Evolutionary conservation across 2,888 invertebrate species (phyloP), one percentile per base, ranked within the genome.

Genomic region (Scaptomyza tumidula): DNA sequence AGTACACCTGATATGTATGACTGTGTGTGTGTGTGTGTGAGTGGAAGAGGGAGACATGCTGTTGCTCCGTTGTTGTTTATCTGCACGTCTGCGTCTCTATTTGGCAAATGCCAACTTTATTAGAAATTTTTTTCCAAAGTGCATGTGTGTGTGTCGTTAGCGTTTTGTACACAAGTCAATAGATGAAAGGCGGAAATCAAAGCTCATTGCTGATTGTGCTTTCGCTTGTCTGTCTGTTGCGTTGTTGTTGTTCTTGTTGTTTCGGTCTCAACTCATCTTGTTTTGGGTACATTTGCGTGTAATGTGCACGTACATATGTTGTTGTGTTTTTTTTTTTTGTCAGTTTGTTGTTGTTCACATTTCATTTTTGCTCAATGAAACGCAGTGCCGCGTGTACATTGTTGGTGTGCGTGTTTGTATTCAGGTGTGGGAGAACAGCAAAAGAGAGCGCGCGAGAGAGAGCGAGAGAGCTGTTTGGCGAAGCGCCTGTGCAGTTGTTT

Each of bases 81-180:
- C 68, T 70, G 75, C 71, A 64, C 53, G 78, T 78, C 84, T 86
- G 75, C 54, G 68, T 80, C 68, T 75, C 56, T 87, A 80, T 78
- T 84, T 87, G 89, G 48, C 79, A 89, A 89, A 87, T 87, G 89
- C 73, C 75, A 87, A 83, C 79, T 87, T 89, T 87, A 87, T 87
- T 87, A 89, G 78, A 75, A 83, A 66, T 89, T 82, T 74, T 70
- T 82, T 74, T 68, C 24, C n/a, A 19, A 50, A 35, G 50, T 35
- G 37, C 60, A 58, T 52, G 44, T 46, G 55, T 68, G 54, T 54
- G 63, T 61, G 44, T 29, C 37, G 46, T 64, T 43, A 19, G 43
- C 39, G 48, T 33, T 53, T 29, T 44, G 60, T 60, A 54, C 57
- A 49, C 56, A 54, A 59, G 61, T 75, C 75, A 66, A 75, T 66